Evolutionary conservation across 2,797 vertebrate genomes (phyloP), one percentile per base, ranked within the genome.

Genomic region (Helostoma temminkii): DNA sequence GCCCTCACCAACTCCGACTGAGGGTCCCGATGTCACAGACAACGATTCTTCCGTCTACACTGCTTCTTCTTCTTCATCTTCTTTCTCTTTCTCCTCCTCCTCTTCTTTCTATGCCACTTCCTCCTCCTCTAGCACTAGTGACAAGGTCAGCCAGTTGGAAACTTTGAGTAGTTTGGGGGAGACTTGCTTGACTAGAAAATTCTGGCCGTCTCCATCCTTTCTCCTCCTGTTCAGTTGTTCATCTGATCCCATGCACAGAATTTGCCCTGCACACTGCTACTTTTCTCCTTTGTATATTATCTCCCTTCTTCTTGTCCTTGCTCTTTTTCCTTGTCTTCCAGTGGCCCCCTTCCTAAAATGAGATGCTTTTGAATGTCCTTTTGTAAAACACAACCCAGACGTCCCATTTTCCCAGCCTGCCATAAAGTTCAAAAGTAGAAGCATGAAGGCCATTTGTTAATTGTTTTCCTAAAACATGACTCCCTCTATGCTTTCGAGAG

Each of bases 51-150:
- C 88, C 66, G 77, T 92, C 91, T 85, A 76, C 82, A 88, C 91
- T 36, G 90, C 92, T 64, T 92, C 92, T 28, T 92, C 92, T 56
- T 87, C 90, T 54, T 90, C 91, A 62, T 90, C 88, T 88, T 92
- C 90, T 81, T 92, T 87, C 69, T 89, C 92, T 74, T 88, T 93
- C 75, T 92, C 91, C 69, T 93, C 92, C 65, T 93, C 92, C 66
- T 93, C 90, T 19, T 93, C 93, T 87, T 94, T 93, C 89, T 84
- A 90, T 91, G 94, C 95, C 91, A 90, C 92, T 24, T 89, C 92
- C 76, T 89, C 92, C 77, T 94, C 94, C 78, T 82, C 92, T 93
- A 94, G 78, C 94, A 88, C 82, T 91, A 92, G 86, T 80, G 91
- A 93, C 85, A 93, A 95, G 93, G 93, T 95, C 91, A 94, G 92